phyloP scores from a whole-genome alignment of 2,797 vertebrate genomes.

The Semotilus atromaculatus region DNA sequence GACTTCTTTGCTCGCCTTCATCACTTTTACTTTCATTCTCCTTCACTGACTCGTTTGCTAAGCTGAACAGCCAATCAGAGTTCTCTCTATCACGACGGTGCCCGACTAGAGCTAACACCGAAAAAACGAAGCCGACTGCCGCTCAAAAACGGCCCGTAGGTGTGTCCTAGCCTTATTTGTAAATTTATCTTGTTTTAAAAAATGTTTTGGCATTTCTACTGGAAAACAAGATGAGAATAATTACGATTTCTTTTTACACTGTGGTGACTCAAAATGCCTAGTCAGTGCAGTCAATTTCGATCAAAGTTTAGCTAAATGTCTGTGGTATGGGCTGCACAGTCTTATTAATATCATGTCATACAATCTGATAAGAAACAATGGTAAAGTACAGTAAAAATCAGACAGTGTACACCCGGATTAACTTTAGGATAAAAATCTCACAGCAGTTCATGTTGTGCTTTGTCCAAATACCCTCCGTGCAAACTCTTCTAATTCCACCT shows the following conservation, averaged over 20 bases:
- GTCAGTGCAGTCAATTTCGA: neutral
- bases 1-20: no score
- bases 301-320: neutral
- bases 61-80: no score
- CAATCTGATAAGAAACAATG: neutral
- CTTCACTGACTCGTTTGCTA: no score
- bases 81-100: no score
- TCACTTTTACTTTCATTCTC: no score
- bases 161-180: neutral
- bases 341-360: neutral
- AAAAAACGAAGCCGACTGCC: no score
- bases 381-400: neutral
- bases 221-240: neutral
- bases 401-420: conserved; percentile 6
- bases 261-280: neutral
- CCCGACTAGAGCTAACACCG: no score
- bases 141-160: no score
- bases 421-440: neutral
- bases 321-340: neutral
- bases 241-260: neutral
- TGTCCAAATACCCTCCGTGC: neutral
- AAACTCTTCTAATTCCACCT: neutral
- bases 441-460: neutral
- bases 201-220: neutral
- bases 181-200: neutral